phyloP scores from a whole-genome alignment of 1,140 invertebrate genomes.

The Goniozus legneri region DNA sequence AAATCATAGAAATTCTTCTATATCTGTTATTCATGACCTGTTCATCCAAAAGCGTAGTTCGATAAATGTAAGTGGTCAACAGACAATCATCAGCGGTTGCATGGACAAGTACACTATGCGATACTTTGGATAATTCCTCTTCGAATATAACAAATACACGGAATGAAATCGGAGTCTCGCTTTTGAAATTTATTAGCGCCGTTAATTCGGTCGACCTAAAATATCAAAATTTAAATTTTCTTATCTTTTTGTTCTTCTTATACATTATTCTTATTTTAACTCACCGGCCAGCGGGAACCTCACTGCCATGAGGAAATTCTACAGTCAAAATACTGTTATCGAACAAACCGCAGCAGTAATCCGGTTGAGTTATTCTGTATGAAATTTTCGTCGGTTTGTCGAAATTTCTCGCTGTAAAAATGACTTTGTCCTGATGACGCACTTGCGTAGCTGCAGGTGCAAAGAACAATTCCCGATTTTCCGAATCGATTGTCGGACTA shows the following conservation, averaged over 20 bases:
- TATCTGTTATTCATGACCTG: background rate
- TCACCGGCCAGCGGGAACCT: conserved; percentile 4
- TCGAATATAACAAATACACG: conserved; percentile 3
- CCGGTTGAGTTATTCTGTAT: conserved; percentile 2
- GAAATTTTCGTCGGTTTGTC: conserved; percentile 5
- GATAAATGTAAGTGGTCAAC: conserved; percentile 14
- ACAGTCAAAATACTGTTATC: conserved; percentile 7
- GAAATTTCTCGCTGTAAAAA: conserved; percentile 13
- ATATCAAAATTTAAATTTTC: too few species aligned
- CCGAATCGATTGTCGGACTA: conserved; percentile 11
- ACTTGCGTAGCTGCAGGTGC: conserved; percentile 15
- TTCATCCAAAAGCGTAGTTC: background rate
- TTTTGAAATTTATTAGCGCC: conserved; percentile 13
- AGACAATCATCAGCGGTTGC: conserved; percentile 19
- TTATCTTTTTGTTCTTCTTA: too few species aligned
- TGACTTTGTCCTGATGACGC: conserved; percentile 13
- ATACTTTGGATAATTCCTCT: background rate
- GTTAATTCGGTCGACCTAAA: conserved; percentile 13
- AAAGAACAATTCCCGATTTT: conserved; percentile 23
- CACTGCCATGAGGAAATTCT: conserved; percentile 10
- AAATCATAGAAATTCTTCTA: background rate
- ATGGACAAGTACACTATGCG: conserved; percentile 7
- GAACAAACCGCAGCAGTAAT: conserved; percentile 9
- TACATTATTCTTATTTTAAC: conserved; percentile 1
- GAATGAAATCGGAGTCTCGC: conserved; percentile 8